These are phyloP conservation scores for Macaca fascicularis DNA, from an alignment of 2,113 vertebrate species.

Conservation along the genomic window T2T-MFA8v1.1 NC_088392.1:65564501-65565000, in stretches of 20 bases:
- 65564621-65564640: neutral
- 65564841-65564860: neutral
- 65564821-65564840: neutral
- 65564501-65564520: neutral
- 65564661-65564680: neutral
- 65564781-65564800: neutral
- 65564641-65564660: neutral
- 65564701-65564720: neutral
- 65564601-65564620: neutral
- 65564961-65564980: neutral
- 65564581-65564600: neutral
- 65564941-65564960: slow-evolving; percentile 10
- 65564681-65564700: neutral
- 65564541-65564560: neutral
- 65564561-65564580: neutral
- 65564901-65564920: neutral
- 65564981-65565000: neutral
- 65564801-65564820: neutral
- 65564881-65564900: neutral
- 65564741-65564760: neutral
- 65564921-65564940: neutral
- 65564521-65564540: neutral
- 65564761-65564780: neutral
- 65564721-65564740: neutral
- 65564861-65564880: neutral